Conservation (phyloP, 2,888 invertebrate species). For the Caenorhabditis imperialis region DNA sequence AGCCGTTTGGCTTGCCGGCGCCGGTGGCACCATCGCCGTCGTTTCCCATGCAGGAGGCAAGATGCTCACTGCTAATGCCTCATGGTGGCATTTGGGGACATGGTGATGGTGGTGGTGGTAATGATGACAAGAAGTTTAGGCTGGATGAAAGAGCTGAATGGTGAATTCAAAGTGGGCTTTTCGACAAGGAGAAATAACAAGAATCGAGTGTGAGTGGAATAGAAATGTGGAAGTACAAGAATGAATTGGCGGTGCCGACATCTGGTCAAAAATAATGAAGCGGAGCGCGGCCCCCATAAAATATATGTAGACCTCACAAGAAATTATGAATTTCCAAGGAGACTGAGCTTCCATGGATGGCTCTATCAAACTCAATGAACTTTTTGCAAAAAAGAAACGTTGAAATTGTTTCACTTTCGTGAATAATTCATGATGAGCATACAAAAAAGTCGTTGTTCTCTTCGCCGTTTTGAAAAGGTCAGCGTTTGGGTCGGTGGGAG, state of each 20-base stretch:
- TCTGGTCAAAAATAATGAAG: conserved; percentile 46
- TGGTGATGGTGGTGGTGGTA: too few species aligned
- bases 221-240: conserved; percentile 49
- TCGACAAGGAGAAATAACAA: conserved; percentile 10
- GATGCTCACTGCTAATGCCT: conserved; percentile 37
- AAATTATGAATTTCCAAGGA: too few species aligned
- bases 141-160: conserved; percentile 41
- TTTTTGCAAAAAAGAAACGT: too few species aligned
- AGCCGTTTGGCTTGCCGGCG: conserved; percentile 42
- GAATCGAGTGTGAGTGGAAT: conserved; percentile 34
- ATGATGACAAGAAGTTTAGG: conserved; percentile 14
- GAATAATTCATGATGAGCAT: too few species aligned
- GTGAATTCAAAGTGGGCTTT: conserved; percentile 3
- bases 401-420: too few species aligned
- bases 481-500: too few species aligned
- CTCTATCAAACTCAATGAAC: too few species aligned
- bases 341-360: too few species aligned
- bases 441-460: too few species aligned
- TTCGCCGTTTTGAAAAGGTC: too few species aligned
- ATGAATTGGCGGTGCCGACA: conserved; percentile 27
- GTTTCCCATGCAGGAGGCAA: conserved; percentile 50
- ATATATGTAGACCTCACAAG: too few species aligned
- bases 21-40: conserved; percentile 51
- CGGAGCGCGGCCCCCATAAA: too few species aligned
- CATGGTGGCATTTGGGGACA: conserved; percentile 33